Conservation (phyloP, 2,797 vertebrate species). For the Onychomys leucogaster region DNA sequence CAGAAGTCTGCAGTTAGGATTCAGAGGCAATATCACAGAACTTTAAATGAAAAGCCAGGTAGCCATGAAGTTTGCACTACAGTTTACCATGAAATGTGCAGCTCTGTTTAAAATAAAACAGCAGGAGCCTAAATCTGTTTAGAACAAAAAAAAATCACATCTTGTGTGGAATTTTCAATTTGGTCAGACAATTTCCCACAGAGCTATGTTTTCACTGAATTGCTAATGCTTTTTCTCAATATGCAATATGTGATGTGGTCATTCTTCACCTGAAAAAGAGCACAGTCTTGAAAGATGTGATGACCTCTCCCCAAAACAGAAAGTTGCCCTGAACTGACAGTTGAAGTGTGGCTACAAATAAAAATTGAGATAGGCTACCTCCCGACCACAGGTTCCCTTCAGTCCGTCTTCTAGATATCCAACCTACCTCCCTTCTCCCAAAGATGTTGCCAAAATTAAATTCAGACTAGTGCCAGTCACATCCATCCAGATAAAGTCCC, state of each 20-base stretch:
- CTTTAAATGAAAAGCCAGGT: background rate
- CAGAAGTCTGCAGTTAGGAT: background rate
- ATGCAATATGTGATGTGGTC: background rate
- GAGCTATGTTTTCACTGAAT: background rate
- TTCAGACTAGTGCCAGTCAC: background rate
- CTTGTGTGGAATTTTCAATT: background rate
- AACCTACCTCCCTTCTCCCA: background rate
- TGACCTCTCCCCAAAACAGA: background rate
- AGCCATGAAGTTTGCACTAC: accelerated
- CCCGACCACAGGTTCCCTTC: background rate
- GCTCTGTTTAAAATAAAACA: background rate
- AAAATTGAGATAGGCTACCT: background rate
- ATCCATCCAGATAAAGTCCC: background rate
- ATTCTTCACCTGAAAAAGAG: background rate
- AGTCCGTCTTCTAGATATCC: background rate
- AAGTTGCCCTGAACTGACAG: background rate
- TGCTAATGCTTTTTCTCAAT: background rate
- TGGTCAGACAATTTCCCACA: background rate
- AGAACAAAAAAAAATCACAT: background rate
- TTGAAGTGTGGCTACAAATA: background rate
- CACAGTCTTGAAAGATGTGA: background rate
- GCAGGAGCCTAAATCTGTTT: background rate
- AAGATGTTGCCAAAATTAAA: background rate
- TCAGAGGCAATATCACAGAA: background rate
- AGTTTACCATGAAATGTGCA: background rate